Percentiles rank a stretch among this genome's conserved stretches.
Evolutionary conservation across 2,113 vertebrate species (phyloP).

Genomic region (Paedocypris sp.): DNA sequence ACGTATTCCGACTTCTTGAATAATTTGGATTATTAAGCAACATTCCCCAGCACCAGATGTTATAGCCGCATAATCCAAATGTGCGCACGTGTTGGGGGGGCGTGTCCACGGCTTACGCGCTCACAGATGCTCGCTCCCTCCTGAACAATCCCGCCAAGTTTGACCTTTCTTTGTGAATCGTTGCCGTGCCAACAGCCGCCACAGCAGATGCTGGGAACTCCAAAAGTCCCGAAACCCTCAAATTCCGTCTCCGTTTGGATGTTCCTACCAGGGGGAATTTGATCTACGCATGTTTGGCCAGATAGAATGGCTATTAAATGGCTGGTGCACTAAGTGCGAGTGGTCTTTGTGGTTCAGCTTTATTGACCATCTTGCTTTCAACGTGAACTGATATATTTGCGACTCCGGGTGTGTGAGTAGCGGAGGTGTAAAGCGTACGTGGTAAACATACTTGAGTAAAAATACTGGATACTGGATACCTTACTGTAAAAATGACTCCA

Average conservation of each 20-base stretch:
- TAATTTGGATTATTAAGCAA: constrained; percentile 1
- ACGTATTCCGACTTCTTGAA: background rate
- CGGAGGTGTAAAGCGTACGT: no score
- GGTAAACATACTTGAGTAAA: no score
- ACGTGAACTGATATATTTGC: no score
- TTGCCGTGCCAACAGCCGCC: constrained; percentile 52
- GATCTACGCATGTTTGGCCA: background rate
- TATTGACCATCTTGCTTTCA: background rate
- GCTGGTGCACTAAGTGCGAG: background rate
- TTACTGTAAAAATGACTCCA: no score
- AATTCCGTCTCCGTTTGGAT: constrained; percentile 44
- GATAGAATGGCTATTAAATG: background rate
- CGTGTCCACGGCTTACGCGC: background rate
- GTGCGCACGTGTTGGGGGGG: constrained; percentile 1
- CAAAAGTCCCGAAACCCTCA: constrained; percentile 48
- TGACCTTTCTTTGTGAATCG: constrained; percentile 46
- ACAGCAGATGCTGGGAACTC: constrained; percentile 54
- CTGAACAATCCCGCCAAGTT: constrained; percentile 9
- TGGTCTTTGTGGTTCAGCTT: background rate
- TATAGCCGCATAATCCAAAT: constrained; percentile 18
- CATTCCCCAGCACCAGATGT: background rate
- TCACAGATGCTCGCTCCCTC: constrained; percentile 9
- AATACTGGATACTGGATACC: no score
- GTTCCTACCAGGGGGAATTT: background rate
- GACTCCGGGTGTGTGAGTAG: no score